Percentiles rank a stretch among this genome's conserved stretches.
Conservation (phyloP, 1,140 invertebrate genomes). For the Acromyrmex echinatior region DNA sequence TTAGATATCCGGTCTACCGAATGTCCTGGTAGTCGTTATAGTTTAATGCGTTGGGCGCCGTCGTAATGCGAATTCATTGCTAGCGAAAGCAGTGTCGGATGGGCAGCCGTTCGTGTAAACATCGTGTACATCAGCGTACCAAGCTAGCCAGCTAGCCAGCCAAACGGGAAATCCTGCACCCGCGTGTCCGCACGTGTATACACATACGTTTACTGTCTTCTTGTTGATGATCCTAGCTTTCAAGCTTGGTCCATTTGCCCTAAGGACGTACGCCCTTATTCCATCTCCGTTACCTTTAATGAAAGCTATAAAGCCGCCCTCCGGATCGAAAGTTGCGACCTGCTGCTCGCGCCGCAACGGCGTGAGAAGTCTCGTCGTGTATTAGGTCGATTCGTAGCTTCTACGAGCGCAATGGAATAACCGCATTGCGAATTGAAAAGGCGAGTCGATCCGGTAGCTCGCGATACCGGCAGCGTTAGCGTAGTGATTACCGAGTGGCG, state of each 20-base stretch:
- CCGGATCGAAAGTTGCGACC: constrained; percentile 47
- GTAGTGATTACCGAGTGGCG: constrained; percentile 35
- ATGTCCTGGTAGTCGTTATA: constrained; percentile 80
- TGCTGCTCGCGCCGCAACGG: constrained; percentile 32
- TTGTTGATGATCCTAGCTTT: neutral
- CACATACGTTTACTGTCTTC: constrained; percentile 37
- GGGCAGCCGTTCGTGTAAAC: constrained; percentile 80
- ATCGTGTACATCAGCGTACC: constrained; percentile 65
- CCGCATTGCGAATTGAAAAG: constrained; percentile 66
- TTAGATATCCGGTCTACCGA: constrained; percentile 73
- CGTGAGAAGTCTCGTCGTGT: constrained; percentile 31
- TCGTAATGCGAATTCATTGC: constrained; percentile 82
- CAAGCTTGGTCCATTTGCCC: constrained; percentile 26
- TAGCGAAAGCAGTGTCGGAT: constrained; percentile 67
- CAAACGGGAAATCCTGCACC: constrained; percentile 71
- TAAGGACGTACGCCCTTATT: constrained; percentile 69
- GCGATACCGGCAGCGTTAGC: constrained; percentile 22
- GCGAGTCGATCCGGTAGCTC: constrained; percentile 19
- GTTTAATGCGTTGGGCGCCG: constrained; percentile 81
- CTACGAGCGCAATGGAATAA: constrained; percentile 7
- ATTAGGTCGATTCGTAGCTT: constrained; percentile 30
- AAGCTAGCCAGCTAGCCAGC: neutral
- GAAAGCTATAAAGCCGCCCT: constrained; percentile 78
- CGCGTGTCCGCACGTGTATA: constrained; percentile 30
- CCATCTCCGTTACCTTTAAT: constrained; percentile 76